Evolutionary conservation across 2,888 invertebrate species (phyloP), one percentile per base, ranked within the genome.

Genomic region (Sarcophaga caerulescens): DNA sequence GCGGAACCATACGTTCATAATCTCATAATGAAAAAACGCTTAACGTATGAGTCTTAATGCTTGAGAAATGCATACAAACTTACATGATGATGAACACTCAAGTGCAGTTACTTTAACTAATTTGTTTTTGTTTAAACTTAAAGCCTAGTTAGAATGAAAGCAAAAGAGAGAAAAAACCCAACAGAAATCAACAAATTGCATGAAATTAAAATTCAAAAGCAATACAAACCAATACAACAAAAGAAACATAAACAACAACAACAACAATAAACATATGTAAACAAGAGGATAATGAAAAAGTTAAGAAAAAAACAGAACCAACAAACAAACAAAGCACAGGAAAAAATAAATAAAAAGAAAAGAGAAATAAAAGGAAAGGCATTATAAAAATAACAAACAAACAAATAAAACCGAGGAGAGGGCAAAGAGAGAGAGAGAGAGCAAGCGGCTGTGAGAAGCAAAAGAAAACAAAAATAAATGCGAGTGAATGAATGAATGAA

Each of bases 201-300:
- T 86, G 66, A 84, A 84, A 84, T 86, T 84, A 78, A 84, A 86
- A 86, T 81, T 86, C 81, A 84, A 86, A 78, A 77, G 86, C 86
- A 84, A 78, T 81, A 78, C 74, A 81, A 85, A 85, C 83, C 85
- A 80, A 76, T 78, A 60, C 77, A 77, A 77, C 14, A 81, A 77
- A n/a, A 85, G 70, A 45, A 45, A 75, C 69, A 74, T 23, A 68
- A 76, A 45, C 23, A 35, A 52, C 3, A 73, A 35, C 10, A 65
- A 45, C 25, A 52, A 65, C n/a, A 63, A 57, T 44, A 81, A 57
- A 65, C 23, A 75, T 17, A 57, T 74, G 73, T 57, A 68, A 83
- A 70, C 69, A 84, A 84, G 47, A 21, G 69, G 52, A 84, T 75
- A 35, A 78, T 69, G 68, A 12, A 79, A 57, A 84, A 70, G 69